A percentile compares a stretch with the other conserved stretches of the same genome.
Evolutionary conservation across 1,140 invertebrate genomes (phyloP).

Genomic region (Trissolcus basalis): DNA sequence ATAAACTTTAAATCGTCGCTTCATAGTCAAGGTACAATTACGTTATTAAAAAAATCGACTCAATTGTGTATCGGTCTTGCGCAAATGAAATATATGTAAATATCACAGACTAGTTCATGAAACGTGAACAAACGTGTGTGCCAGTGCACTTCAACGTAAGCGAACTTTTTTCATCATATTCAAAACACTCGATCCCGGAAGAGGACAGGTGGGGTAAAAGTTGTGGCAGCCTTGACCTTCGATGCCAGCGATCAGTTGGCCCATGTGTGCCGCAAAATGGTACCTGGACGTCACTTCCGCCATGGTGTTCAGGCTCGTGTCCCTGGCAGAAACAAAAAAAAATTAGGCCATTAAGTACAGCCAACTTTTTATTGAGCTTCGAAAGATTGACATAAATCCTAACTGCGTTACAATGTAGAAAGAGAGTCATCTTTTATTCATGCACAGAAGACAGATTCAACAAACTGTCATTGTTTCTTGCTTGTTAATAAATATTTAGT

Average conservation of each 20-base stretch:
- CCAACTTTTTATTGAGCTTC: background rate
- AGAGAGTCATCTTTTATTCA: too few relatives aligned
- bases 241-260: constrained; percentile 83
- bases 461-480: background rate
- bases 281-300: constrained; percentile 83
- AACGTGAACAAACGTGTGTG: too few relatives aligned
- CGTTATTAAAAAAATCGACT: background rate
- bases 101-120: constrained; percentile 59
- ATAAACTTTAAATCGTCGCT: background rate
- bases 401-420: background rate
- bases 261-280: constrained; percentile 89
- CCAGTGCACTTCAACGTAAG: constrained; percentile 68
- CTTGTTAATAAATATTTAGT: constrained; percentile 9
- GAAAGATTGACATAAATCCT: constrained; percentile 1
- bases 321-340: constrained; percentile 69
- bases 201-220: constrained; percentile 83
- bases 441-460: too few relatives aligned
- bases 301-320: constrained; percentile 79
- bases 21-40: too few relatives aligned
- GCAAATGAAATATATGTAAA: constrained; percentile 3
- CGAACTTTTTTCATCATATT: constrained; percentile 83
- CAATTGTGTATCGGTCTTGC: background rate
- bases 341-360: constrained; percentile 44
- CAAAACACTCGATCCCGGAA: constrained; percentile 80
- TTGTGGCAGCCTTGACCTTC: constrained; percentile 84